phyloP scores from a whole-genome alignment of 2,888 invertebrate species.

The Cheilosia scutellata region DNA sequence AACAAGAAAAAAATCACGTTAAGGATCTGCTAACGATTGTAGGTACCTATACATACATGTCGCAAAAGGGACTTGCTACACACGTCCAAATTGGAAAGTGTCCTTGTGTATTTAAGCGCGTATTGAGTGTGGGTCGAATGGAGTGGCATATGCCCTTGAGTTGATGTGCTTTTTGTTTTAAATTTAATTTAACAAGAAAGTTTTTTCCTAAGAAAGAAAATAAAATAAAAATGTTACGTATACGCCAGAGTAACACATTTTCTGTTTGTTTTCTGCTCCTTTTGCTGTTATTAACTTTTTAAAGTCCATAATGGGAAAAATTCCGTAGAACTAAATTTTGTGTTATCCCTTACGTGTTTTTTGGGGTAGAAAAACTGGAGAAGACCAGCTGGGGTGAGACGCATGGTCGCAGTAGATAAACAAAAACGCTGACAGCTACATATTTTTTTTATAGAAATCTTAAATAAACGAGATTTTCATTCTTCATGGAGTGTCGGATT shows the following conservation, averaged over 20 bases:
- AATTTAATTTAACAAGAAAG: constrained; percentile 12
- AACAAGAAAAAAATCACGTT: background rate
- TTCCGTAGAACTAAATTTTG: constrained; percentile 2
- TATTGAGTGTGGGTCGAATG: background rate
- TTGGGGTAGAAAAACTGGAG: background rate
- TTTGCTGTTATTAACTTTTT: constrained; percentile 18
- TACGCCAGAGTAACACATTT: constrained; percentile 33
- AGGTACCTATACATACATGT: background rate
- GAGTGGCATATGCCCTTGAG: background rate
- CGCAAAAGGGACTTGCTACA: background rate
- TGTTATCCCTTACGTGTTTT: background rate
- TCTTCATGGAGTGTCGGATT: too few relatives aligned
- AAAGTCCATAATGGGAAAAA: constrained; percentile 12
- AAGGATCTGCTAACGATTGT: constrained; percentile 12
- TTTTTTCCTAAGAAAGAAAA: background rate
- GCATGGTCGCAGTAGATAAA: background rate
- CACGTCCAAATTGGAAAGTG: background rate
- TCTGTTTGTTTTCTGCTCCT: background rate
- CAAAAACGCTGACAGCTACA: background rate
- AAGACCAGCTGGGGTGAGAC: background rate
- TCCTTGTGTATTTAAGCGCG: constrained; percentile 5
- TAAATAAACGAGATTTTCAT: too few relatives aligned
- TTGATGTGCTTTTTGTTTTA: background rate
- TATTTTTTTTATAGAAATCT: too few relatives aligned
- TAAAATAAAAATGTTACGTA: constrained; percentile 34